Base-by-base conservation (phyloP, 1,140 invertebrate genomes). In the Varroa destructor region DNA sequence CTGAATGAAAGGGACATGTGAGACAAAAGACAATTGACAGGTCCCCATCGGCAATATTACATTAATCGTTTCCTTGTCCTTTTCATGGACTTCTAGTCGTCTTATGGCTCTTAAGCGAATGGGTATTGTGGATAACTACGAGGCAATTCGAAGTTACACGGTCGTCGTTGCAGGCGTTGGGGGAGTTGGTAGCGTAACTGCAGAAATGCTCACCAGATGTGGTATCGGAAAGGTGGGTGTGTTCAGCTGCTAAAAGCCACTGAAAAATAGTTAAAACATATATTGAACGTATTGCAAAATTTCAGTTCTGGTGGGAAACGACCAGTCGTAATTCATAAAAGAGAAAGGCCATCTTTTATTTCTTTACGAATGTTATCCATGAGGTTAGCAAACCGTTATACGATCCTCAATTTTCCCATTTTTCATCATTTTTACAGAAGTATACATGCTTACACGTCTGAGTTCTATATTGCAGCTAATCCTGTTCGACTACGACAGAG, bases 71-170 rank as follows among this genome's bases (percentile, higher is more conserved):
- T 25, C 25, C 25, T 25, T 25, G 25, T 25, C 25, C 25, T 57
- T 42, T 72, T 75, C 72, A 51, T 79, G 80, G 75, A n/a, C 2
- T 40, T 10, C 2, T 77, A 95, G 94, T 84, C 92, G 97, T 43
- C 81, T 99, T 1, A 98, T 99, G 94, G 96, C 95, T 0, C 81
- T 99, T 61, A 94, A 99, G 79, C 82, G 93, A 75, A 99, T 99
- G 97, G 96, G 96, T 56, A 97, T 99, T 76, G 96, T 99, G 1
- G 85, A 97, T 74, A 93, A 99, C 80, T 99, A 99, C 83, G 94
- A 99, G 78, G 81, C 82, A 75, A 99, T 99, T 75, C 83, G 95
- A 72, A 85, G 90, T 54, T 87, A 87, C 78, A 86, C 93, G 6
- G 89, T 99, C 6, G 91, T 90, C 43, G 86, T 99, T 67, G 93